Evolutionary conservation across 1,140 invertebrate species (phyloP).

Genomic region (Pogonomyrmex barbatus): DNA sequence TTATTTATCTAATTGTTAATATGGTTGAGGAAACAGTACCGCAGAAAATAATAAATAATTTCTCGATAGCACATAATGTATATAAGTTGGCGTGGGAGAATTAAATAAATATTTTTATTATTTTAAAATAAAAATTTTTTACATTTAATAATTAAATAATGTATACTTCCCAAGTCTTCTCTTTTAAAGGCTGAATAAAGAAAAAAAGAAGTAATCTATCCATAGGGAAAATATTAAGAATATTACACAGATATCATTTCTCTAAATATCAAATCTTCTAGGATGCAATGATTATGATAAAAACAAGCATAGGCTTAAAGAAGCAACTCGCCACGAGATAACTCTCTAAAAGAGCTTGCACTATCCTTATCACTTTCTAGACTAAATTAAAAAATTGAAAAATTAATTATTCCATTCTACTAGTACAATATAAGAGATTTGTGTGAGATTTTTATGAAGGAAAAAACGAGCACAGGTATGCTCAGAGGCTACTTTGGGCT

Average conservation of each 20-base stretch:
- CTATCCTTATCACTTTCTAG: slow-evolving; percentile 44
- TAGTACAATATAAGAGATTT: background rate
- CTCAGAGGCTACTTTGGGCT: background rate
- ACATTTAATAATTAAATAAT: background rate
- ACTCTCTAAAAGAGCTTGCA: slow-evolving; percentile 28
- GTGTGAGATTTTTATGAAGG: background rate
- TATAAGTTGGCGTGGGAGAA: background rate
- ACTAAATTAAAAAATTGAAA: background rate
- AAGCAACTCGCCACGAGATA: slow-evolving; percentile 54
- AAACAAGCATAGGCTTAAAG: slow-evolving; percentile 52
- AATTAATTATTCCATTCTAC: background rate
- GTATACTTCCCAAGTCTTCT: slow-evolving; percentile 1
- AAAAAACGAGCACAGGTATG: background rate
- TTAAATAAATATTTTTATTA: background rate
- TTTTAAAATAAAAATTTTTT: background rate
- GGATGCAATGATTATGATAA: slow-evolving; percentile 46
- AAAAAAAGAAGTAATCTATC: slow-evolving; percentile 5
- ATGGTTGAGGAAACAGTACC: background rate
- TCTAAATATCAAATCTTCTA: slow-evolving; percentile 54
- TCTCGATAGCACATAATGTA: background rate
- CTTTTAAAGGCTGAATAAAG: background rate
- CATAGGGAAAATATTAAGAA: slow-evolving; percentile 8
- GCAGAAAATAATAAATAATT: background rate
- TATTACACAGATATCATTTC: slow-evolving; percentile 43
- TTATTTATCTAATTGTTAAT: background rate